Evolutionary conservation across 2,113 vertebrate species (phyloP), one percentile per base, ranked within the genome.

Genomic region (Epinephelus fuscoguttatus): DNA sequence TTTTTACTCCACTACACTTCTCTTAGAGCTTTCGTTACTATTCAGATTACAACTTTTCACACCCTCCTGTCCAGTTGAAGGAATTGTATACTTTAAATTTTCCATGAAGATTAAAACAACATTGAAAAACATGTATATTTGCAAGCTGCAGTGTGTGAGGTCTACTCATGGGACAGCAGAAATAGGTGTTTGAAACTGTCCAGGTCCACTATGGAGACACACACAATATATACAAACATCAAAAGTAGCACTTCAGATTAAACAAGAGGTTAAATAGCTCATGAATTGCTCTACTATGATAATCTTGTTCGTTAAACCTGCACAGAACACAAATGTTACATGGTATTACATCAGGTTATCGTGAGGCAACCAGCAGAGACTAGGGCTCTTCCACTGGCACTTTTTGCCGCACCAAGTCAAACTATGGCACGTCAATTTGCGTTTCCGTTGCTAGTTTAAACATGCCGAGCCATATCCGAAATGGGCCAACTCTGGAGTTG

Each of bases 181-280:
- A 80, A 69, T 80, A 73, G 50, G 75, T 68, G 56, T 79, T 72
- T 82, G 50, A 85, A 71, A 75, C 15, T 76, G 61, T 76, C 42
- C 70, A 76, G 17, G 50, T 76, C 45, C 56, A 47, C 49, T 68
- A 19, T 55, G 15, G 25, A 50, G 33, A 59, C 61, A 33, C 40
- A 67, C 45, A 66, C 12, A 55, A 23, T 56, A 49, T 74, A 84
- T 61, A 81, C 75, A 68, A 68, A 68, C 59, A 78, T 30, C 49
- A 59, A 81, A 84, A 63, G 42, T 37, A 59, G 27, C 19, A 75
- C 23, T 23, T 74, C 69, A 70, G 55, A 84, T 84, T 74, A 60
- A 75, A 78, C 50, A 70, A 19, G 6, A 55, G 57, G 78, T 75
- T 49, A 40, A 75, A 78, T 25, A 3, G 42, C 30, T 37, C 30